Evolutionary conservation across 2,797 vertebrate species (phyloP).

Genomic region (Sebastes vulpes): DNA sequence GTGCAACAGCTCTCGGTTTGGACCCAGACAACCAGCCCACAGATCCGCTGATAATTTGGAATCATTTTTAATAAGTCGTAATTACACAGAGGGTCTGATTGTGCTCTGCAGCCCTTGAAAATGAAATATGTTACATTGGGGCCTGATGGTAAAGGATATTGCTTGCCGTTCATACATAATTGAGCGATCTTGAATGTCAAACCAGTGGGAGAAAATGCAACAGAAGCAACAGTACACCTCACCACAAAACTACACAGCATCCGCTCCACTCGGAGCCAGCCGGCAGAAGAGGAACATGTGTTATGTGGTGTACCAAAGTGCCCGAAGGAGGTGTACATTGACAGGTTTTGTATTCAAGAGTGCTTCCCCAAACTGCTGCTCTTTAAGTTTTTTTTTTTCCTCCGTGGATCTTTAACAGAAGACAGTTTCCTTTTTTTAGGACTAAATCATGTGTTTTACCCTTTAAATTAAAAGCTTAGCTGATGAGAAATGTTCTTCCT

Average conservation of each 20-base stretch:
- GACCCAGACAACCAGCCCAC: slow-evolving; percentile 82
- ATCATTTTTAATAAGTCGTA: slow-evolving; percentile 90
- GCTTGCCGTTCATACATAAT: slow-evolving; percentile 91
- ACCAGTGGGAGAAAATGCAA: slow-evolving; percentile 89
- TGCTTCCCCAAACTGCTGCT: slow-evolving; percentile 49
- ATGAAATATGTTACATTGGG: slow-evolving; percentile 89
- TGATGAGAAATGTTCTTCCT: slow-evolving; percentile 25
- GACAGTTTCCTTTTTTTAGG: background rate
- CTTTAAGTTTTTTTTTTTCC: slow-evolving; percentile 41
- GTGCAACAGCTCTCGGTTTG: slow-evolving; percentile 76
- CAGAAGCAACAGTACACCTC: slow-evolving; percentile 85
- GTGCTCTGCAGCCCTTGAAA: slow-evolving; percentile 88
- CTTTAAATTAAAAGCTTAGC: slow-evolving; percentile 1
- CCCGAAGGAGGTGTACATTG: slow-evolving; percentile 73
- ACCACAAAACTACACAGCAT: slow-evolving; percentile 81
- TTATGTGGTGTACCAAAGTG: slow-evolving; percentile 80
- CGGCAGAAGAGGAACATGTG: slow-evolving; percentile 77
- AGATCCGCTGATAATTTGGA: slow-evolving; percentile 87
- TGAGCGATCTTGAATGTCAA: slow-evolving; percentile 91
- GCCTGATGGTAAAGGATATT: slow-evolving; percentile 91
- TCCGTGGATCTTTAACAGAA: background rate
- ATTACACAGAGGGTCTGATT: slow-evolving; percentile 88
- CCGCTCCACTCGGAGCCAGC: slow-evolving; percentile 61
- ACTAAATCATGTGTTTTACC: background rate
- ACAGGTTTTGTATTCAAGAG: slow-evolving; percentile 57